phyloP scores from a whole-genome alignment of 2,888 invertebrate genomes.

The Prenolepis imparis region DNA sequence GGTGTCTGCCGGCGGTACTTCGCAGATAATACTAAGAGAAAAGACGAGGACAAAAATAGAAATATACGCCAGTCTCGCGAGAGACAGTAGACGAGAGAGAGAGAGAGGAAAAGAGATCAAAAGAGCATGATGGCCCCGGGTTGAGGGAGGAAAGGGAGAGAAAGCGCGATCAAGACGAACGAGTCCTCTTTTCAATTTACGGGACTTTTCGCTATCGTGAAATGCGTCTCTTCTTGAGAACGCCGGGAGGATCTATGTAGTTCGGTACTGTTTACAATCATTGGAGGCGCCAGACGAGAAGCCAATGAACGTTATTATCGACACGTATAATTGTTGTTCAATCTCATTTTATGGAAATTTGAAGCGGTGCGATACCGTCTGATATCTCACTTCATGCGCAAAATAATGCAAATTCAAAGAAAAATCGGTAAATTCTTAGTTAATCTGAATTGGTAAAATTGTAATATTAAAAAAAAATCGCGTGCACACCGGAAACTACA shows the following conservation, averaged over 20 bases:
- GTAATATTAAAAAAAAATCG: neutral
- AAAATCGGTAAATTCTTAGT: neutral
- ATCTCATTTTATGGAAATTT: constrained; percentile 42
- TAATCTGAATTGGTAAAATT: neutral
- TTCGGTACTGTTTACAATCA: constrained; percentile 55
- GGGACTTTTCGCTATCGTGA: constrained; percentile 59
- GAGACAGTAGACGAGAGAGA: constrained; percentile 2
- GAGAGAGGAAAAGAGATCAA: constrained; percentile 51
- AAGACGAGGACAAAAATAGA: constrained; percentile 54
- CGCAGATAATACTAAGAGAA: constrained; percentile 55
- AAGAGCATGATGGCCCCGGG: constrained; percentile 13
- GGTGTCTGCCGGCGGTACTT: constrained; percentile 61
- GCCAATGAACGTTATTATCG: constrained; percentile 61
- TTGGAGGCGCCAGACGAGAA: constrained; percentile 40
- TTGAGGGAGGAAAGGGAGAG: neutral
- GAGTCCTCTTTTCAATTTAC: constrained; percentile 65
- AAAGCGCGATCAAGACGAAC: constrained; percentile 13
- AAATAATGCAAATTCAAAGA: constrained; percentile 13
- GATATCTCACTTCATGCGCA: constrained; percentile 9
- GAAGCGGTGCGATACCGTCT: constrained; percentile 9
- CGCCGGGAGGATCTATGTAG: constrained; percentile 51
- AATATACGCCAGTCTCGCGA: constrained; percentile 24
- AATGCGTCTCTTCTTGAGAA: constrained; percentile 41
- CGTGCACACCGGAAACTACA: neutral
- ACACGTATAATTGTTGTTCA: constrained; percentile 50